Base-by-base conservation (phyloP, 2,888 invertebrate genomes). In the Allygus modestus region DNA sequence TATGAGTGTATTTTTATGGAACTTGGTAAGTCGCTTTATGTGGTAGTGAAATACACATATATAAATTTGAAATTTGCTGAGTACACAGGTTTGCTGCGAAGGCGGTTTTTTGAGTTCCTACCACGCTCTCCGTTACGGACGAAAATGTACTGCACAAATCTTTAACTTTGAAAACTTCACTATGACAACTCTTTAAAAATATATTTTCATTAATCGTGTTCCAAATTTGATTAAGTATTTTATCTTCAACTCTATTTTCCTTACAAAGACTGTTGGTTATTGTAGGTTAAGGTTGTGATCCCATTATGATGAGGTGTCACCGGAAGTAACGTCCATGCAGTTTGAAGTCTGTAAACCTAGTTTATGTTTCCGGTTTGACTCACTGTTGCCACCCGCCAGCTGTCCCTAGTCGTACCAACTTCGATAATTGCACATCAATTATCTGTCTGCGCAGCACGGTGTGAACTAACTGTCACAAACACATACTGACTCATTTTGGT, bases 321-420 rank as follows among this genome's bases (percentile, higher is more conserved):
- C 79, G 79, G 79, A 79, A 54, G 79, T 58, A 65, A 28, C 58
- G 46, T 31, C 33, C 28, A 46, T 79, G 43, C 79, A 79, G 79
- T 79, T 79, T 58, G 54, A 79, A 79, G 79, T 58, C 79, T 12
- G 46, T 77, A 77, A 77, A 77, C 75, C 46, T 41, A 43, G 79
- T 79, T 79, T 79, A 79, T 79, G 58, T 79, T 79, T 79, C 79
- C 79, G 79, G 79, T 79, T 77, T 46, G 43, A 79, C 33, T 51
- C 79, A 58, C 23, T 79, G 79, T 79, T 79, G 58, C 79, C 58
- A 79, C n/a, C 33, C 31, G 51, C 77, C 79, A 79, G 28, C 79
- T 79, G 79, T 58, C 17, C 28, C 46, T 58, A 79, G 54, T 51
- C 51, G 58, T 79, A 79, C 58, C 79, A 58, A 79, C 58, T 28